Base-by-base conservation (phyloP, 2,797 vertebrate species). In the Ctenochaetus hawaiiensis region DNA sequence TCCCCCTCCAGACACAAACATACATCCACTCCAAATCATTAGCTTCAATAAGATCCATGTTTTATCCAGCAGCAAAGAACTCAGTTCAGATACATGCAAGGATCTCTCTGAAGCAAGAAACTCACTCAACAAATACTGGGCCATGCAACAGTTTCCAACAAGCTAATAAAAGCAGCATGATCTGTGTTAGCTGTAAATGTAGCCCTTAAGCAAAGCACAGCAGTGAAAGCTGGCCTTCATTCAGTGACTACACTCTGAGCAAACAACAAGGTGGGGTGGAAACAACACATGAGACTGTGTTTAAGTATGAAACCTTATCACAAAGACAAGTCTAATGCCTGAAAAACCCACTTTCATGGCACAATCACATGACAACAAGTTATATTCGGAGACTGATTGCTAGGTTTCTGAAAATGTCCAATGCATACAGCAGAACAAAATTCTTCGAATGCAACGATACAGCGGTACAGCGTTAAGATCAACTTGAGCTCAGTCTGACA, bases 211-310 rank as follows among this genome's bases (percentile, higher is more conserved):
- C 61, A 74, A 62, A 72, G n/a, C 6, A 20, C 59, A 60, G 39
- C 8, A 59, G 22, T 17, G 57, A 83, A 44, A 13, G 37, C 0
- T 64, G 62, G 77, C 80, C 48, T 71, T 79, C 67, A 47, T 17
- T 81, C 45, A 66, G 58, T 49, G 65, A 79, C 52, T 67, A 77
- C 67, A 80, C 1, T 60, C 71, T 58, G 53, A 77, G 67, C 44
- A 76, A 84, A 87, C 47, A 77, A 60, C 63, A 43, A 47, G 30
- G 66, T 34, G 0, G 48, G 66, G 47, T 62, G 49, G 37, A 74
- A 78, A 56, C 52, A 65, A 51, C 73, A 67, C 56, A n/a, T 45
- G 0, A 0, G 16, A 37, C 52, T 0, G 13, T 37, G 34, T 53
- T 22, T 18, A 5, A 65, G 58, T n/a, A 11, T 67, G 67, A 63